phyloP scores from a whole-genome alignment of 1,140 invertebrate species.

The Scylla paramamosain region DNA sequence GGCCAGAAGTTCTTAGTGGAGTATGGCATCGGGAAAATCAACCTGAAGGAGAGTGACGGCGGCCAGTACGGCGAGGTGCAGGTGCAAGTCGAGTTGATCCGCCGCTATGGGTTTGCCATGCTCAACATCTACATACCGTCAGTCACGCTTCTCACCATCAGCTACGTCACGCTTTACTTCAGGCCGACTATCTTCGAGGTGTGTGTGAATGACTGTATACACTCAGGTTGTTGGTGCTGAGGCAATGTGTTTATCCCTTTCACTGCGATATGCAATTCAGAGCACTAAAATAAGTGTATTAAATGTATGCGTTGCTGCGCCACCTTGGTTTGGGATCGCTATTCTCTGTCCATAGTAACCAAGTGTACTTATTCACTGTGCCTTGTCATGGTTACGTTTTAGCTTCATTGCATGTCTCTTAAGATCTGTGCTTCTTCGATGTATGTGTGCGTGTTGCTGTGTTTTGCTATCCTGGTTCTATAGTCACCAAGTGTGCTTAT shows the following conservation, averaged over 20 bases:
- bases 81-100: conserved; percentile 59
- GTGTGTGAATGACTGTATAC: neutral
- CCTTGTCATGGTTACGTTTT: no score
- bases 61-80: conserved; percentile 61
- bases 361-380: neutral
- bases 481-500: neutral
- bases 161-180: conserved; percentile 69
- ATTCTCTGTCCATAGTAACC: neutral
- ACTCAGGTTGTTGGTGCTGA: neutral
- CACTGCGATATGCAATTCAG: neutral
- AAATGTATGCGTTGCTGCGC: neutral
- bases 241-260: neutral
- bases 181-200: conserved; percentile 66
- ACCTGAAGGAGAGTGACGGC: conserved; percentile 37
- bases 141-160: conserved; percentile 64
- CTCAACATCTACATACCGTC: conserved; percentile 72
- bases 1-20: conserved; percentile 65
- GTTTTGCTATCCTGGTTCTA: neutral
- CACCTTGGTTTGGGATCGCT: neutral
- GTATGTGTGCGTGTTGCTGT: neutral
- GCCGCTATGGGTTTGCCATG: conserved; percentile 67
- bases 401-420: no score
- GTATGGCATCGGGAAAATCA: conserved; percentile 66
- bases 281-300: neutral
- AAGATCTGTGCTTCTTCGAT: no score